Percentiles rank a stretch among this genome's conserved stretches.
Conservation (phyloP, 2,797 vertebrate species). For the Monodelphis domestica region DNA sequence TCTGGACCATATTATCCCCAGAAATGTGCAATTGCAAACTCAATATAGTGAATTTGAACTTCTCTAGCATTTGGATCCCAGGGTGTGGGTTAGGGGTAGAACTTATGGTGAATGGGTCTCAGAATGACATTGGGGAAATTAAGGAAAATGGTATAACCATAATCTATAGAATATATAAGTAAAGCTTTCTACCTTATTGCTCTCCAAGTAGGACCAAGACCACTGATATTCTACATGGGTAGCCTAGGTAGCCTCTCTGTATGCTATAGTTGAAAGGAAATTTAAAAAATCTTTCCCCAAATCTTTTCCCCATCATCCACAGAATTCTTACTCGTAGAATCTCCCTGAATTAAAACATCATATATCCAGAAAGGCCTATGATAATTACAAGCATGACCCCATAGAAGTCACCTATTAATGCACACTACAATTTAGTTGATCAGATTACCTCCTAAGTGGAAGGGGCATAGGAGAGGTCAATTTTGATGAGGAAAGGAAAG, state of each 20-base stretch:
- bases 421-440: neutral
- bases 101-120: neutral
- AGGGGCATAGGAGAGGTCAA: neutral
- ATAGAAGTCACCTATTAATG: neutral
- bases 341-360: neutral
- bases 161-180: neutral
- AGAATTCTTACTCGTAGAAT: neutral
- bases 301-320: neutral
- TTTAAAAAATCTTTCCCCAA: neutral
- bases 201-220: neutral
- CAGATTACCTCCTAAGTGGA: neutral
- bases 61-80: neutral
- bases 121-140: neutral
- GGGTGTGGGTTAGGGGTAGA: neutral
- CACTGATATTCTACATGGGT: neutral
- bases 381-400: neutral
- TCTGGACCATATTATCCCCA: neutral
- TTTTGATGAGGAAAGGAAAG: neutral
- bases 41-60: neutral
- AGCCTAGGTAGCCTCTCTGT: neutral
- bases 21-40: neutral
- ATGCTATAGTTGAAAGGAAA: too few relatives aligned
- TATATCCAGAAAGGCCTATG: neutral
- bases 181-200: neutral
- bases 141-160: neutral